These are phyloP conservation scores for Macrotis lagotis DNA, from an alignment of 2,113 vertebrate species.

Conservation along the genomic window DNA sequence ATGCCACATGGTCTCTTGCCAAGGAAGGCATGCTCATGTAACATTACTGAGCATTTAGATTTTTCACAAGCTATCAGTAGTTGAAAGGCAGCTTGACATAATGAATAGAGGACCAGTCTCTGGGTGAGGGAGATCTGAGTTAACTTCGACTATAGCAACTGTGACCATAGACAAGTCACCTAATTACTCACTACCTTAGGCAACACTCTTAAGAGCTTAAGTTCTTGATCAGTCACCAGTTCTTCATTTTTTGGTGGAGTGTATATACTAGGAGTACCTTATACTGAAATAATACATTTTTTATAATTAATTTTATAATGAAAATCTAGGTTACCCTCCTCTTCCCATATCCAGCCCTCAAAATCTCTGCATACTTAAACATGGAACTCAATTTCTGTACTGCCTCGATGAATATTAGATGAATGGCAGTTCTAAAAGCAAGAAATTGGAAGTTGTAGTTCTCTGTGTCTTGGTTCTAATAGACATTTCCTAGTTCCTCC, in stretches of 20 bases:
- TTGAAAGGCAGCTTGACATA: neutral
- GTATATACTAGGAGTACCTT: neutral
- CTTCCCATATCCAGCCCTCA: too few relatives aligned
- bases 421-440: neutral
- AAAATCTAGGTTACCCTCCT: neutral
- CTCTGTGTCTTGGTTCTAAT: neutral
- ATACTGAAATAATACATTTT: too few relatives aligned
- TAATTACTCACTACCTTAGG: neutral
- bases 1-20: neutral
- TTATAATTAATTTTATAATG: too few relatives aligned
- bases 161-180: neutral
- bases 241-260: neutral
- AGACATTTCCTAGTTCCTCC: neutral
- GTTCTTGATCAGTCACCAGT: neutral
- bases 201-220: neutral
- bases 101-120: neutral
- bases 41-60: neutral
- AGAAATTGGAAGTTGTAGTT: neutral
- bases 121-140: neutral
- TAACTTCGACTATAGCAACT: neutral
- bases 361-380: neutral
- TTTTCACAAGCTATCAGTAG: neutral
- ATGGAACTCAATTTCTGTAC: constrained; percentile 1
- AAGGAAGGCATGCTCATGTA: neutral
- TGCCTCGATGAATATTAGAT: neutral